A percentile compares a stretch with the other conserved stretches of the same genome.
Conservation (phyloP, 2,888 invertebrate genomes). For the Mesorhabditis sp. region DNA sequence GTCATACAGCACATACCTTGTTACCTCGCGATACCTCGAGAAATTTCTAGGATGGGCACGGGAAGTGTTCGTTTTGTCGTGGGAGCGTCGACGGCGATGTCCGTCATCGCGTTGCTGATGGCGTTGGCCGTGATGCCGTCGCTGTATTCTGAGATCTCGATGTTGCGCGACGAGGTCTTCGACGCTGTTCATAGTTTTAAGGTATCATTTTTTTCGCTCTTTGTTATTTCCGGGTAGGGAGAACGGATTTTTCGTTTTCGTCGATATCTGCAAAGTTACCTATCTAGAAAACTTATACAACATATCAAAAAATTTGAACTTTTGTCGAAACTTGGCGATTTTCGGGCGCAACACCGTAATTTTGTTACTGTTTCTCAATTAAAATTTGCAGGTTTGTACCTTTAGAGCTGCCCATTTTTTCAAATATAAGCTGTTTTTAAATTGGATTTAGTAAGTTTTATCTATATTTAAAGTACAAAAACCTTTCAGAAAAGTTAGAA, state of each 20-base stretch:
- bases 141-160: slow-evolving; percentile 30
- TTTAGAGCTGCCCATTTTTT: too few species aligned
- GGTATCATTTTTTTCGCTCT: slow-evolving; percentile 11
- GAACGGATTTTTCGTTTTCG: neutral
- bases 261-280: neutral
- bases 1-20: neutral
- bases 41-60: neutral
- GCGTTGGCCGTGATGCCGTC: slow-evolving; percentile 23
- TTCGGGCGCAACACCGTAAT: neutral
- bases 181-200: slow-evolving; percentile 31
- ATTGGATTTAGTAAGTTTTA: too few species aligned
- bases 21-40: too few species aligned
- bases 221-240: neutral
- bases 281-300: too few species aligned
- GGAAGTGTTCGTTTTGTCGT: slow-evolving; percentile 10
- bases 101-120: slow-evolving; percentile 20
- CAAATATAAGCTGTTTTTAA: too few species aligned
- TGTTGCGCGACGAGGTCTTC: slow-evolving; percentile 25
- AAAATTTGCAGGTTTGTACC: neutral
- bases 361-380: neutral
- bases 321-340: too few species aligned
- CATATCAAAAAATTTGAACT: too few species aligned
- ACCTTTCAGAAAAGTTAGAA: too few species aligned
- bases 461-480: too few species aligned
- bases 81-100: slow-evolving; percentile 8